phyloP scores from a whole-genome alignment of 1,140 invertebrate species.

The Drosophila pseudoananassae region DNA sequence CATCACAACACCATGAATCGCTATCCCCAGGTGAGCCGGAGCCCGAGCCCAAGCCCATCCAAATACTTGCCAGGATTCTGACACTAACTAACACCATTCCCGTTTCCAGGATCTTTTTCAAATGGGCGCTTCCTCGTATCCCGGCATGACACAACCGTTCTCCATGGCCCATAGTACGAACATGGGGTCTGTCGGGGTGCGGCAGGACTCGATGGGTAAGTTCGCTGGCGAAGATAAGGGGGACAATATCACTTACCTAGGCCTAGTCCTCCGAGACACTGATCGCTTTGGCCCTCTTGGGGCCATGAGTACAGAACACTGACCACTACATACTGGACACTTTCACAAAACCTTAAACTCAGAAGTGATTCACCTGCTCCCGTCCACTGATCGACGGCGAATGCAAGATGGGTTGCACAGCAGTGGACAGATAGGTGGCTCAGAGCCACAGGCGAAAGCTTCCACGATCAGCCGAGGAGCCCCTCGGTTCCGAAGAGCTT shows the following conservation, averaged over 20 bases:
- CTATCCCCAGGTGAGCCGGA: slow-evolving; percentile 93
- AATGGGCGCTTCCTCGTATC: slow-evolving; percentile 96
- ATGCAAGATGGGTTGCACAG: neutral
- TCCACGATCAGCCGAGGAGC: neutral
- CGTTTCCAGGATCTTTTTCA: slow-evolving; percentile 86
- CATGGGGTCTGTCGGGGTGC: slow-evolving; percentile 94
- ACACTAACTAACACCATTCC: neutral
- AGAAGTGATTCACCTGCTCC: neutral
- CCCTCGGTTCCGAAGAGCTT: slow-evolving; percentile 1
- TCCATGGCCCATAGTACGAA: slow-evolving; percentile 96
- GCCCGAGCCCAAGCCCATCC: neutral
- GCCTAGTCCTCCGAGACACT: too few relatives aligned
- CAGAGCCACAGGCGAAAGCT: neutral
- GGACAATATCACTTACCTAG: slow-evolving; percentile 1
- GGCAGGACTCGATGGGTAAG: slow-evolving; percentile 96
- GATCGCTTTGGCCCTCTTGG: too few relatives aligned
- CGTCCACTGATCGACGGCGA: neutral
- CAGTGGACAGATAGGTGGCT: neutral
- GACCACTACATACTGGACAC: neutral
- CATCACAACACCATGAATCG: slow-evolving; percentile 96
- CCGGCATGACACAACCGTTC: slow-evolving; percentile 96
- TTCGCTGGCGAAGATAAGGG: neutral
- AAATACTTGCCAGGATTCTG: neutral
- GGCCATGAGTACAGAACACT: too few relatives aligned
- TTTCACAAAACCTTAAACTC: neutral